phyloP scores from a whole-genome alignment of 2,113 vertebrate genomes.

The Silurus glanis region DNA sequence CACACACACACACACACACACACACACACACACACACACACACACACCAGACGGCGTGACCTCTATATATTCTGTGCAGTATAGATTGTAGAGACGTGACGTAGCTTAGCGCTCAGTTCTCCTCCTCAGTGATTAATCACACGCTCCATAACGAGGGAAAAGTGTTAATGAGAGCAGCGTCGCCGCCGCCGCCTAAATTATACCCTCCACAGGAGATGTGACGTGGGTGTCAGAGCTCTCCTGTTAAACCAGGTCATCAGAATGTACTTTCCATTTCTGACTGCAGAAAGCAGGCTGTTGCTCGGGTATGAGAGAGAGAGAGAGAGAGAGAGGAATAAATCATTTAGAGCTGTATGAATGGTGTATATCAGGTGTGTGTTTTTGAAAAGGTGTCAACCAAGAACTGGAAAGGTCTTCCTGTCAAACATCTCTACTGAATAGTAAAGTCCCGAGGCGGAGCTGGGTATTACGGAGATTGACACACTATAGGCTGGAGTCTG shows the following conservation, averaged over 20 bases:
- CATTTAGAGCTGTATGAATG: background rate
- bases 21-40: background rate
- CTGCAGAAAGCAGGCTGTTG: background rate
- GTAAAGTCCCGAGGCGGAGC: conserved; percentile 18
- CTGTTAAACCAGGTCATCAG: conserved; percentile 23
- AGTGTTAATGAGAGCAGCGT: conserved; percentile 43
- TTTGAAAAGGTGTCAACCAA: background rate
- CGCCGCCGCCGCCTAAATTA: conserved; percentile 22
- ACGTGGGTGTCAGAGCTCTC: background rate
- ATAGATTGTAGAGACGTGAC: conserved; percentile 7
- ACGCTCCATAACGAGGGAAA: conserved; percentile 33
- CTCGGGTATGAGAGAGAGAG: background rate
- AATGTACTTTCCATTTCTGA: background rate
- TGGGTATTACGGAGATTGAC: conserved; percentile 44
- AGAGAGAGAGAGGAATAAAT: background rate
- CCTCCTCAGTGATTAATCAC: conserved; percentile 39
- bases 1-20: too few species aligned
- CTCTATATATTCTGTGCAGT: conserved; percentile 9
- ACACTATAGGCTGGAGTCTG: conserved; percentile 17
- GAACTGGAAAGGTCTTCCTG: background rate
- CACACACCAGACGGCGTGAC: background rate
- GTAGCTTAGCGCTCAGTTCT: conserved; percentile 6
- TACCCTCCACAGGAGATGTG: conserved; percentile 18
- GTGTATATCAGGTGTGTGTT: conserved; percentile 3
- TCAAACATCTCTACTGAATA: conserved; percentile 23